Conservation (phyloP, 2,113 vertebrate species). For the Gasterosteus aculeatus region DNA sequence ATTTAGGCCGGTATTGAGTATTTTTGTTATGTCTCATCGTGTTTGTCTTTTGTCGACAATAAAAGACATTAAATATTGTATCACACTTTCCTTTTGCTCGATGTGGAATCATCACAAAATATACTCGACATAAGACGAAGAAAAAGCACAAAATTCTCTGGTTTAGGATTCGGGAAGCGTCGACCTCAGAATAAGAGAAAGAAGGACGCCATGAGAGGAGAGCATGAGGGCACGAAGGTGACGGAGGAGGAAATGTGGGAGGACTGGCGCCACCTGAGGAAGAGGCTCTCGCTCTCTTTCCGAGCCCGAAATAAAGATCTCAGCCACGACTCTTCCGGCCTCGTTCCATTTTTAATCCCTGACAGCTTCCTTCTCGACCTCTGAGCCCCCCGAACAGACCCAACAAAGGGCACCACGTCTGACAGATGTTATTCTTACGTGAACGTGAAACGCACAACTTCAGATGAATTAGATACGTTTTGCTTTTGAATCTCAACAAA, state of each 20-base stretch:
- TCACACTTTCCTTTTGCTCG: neutral
- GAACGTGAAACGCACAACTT: neutral
- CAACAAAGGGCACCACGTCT: neutral
- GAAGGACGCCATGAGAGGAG: conserved; percentile 26
- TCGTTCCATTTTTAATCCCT: conserved; percentile 75
- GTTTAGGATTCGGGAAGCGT: neutral
- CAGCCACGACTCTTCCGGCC: conserved; percentile 67
- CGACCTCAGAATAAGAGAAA: neutral
- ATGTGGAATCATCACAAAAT: neutral
- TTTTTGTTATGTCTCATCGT: neutral
- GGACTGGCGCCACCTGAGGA: conserved; percentile 75
- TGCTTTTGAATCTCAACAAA: neutral
- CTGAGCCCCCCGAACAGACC: neutral
- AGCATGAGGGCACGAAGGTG: conserved; percentile 35
- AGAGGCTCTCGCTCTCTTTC: conserved; percentile 69
- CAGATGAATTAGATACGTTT: neutral
- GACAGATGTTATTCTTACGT: neutral
- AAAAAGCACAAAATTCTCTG: neutral
- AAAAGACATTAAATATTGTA: neutral
- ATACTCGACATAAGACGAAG: neutral
- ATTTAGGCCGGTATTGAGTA: too few relatives aligned
- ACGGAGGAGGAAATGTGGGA: conserved; percentile 60
- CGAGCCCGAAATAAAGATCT: conserved; percentile 75
- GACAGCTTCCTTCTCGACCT: conserved; percentile 67
- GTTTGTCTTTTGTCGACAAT: neutral